Evolutionary conservation across 2,113 vertebrate genomes (phyloP), one percentile per base, ranked within the genome.

Genomic region (Pogona vitticeps): DNA sequence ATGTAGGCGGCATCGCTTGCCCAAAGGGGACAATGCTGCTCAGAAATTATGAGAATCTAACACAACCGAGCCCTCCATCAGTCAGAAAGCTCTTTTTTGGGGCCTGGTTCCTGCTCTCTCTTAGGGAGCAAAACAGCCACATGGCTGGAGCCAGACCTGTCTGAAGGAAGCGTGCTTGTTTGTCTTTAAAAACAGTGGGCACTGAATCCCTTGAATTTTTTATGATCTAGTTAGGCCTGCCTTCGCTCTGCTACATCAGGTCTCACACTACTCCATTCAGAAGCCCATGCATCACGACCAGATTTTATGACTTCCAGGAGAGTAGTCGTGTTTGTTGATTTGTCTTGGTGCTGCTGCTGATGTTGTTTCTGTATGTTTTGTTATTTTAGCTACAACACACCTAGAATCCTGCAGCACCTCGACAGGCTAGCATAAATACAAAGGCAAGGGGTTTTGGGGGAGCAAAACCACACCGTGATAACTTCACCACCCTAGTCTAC

Each of bases 261-360:
- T 7, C n/a, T 89, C 93, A 90, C 92, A 93, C 88, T 40, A 6
- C 92, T 84, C 84, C 77, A 86, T 88, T 86, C 92, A 92, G 84
- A 31, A 68, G 85, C 92, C 77, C 79, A 0, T 28, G 89, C 86
- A 89, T 86, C 88, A 92, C 78, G 86, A 90, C 89, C 83, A 88
- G n/a, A 70, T 90, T 89, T 88, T 92, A 92, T 42, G 83, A 26
- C 0, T 89, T 88, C 89, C 91, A 77, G n/a, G 76, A 46, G 68
- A 52, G 68, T 15, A 70, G 21, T n/a, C 33, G 8, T 83, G 80
- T 52, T 58, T 46, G 80, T 52, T 63, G 78, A 40, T 40, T 31
- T 42, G 31, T 17, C 23, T 46, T 46, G 40, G 40, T 36, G 36
- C 20, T 42, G 21, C 20, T 46, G 40, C 13, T 40, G 73, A 2